These are phyloP conservation scores for Tetheella fluctuosa DNA, from an alignment of 2,888 invertebrate species.

Conservation along the genomic window DNA sequence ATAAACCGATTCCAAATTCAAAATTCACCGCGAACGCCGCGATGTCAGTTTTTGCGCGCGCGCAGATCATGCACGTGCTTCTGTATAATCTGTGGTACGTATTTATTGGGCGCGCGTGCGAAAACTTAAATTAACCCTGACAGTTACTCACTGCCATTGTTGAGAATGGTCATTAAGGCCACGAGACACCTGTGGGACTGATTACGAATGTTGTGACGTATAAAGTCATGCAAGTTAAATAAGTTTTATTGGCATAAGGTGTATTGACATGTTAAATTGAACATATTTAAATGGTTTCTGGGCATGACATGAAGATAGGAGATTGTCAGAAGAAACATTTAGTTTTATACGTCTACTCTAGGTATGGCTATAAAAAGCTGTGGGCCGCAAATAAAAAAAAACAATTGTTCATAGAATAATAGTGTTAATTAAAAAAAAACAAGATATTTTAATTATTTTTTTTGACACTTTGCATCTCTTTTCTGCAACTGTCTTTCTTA, in stretches of 20 bases:
- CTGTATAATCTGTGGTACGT: conserved; percentile 35
- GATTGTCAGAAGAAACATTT: too few species aligned
- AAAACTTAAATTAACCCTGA: conserved; percentile 27
- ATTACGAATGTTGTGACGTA: not conserved
- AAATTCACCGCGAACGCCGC: conserved; percentile 13
- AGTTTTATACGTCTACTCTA: too few species aligned
- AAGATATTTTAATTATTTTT: too few species aligned
- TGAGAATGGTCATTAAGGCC: conserved; percentile 23
- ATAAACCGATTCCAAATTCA: conserved; percentile 13
- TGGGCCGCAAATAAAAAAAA: too few species aligned
- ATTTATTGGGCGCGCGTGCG: conserved; percentile 41
- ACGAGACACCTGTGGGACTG: conserved; percentile 19
- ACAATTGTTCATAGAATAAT: too few species aligned
- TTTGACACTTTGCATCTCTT: too few species aligned
- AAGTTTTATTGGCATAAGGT: not conserved
- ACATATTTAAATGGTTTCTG: not conserved
- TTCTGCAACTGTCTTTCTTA: too few species aligned
- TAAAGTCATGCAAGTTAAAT: not conserved
- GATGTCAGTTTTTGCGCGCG: conserved; percentile 9
- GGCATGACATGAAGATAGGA: not conserved
- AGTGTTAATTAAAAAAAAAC: too few species aligned
- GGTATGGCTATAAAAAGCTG: too few species aligned
- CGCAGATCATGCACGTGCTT: conserved; percentile 30
- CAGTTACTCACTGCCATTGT: conserved; percentile 16
- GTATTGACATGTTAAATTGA: conserved; percentile 4